Conservation (phyloP, 2,888 invertebrate species). For the Rhodophaea formosa region DNA sequence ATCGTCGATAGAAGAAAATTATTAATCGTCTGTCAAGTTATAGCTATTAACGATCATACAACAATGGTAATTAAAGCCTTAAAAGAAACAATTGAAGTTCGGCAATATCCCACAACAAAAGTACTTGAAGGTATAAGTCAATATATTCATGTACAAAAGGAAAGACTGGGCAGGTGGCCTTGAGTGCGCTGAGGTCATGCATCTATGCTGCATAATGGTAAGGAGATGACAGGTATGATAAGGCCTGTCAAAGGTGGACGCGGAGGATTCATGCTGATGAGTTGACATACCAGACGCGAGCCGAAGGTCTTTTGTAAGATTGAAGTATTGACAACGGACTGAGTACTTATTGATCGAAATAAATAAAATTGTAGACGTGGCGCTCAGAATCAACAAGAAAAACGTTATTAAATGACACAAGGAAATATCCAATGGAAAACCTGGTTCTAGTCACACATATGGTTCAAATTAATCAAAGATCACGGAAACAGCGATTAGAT, state of each 20-base stretch:
- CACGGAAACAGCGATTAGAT: not conserved
- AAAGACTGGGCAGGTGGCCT: conserved; percentile 60
- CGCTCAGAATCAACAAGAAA: not conserved
- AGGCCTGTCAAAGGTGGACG: conserved; percentile 19
- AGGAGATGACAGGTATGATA: conserved; percentile 69
- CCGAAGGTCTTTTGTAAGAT: conserved; percentile 21
- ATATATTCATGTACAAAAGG: conserved; percentile 47
- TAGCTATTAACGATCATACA: not conserved
- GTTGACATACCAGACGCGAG: conserved; percentile 12
- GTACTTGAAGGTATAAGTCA: conserved; percentile 45
- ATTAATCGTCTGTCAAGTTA: conserved; percentile 7
- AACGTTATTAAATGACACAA: not conserved
- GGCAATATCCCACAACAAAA: conserved; percentile 39
- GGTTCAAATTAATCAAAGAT: not conserved
- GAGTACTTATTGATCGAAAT: not conserved
- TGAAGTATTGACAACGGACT: not conserved
- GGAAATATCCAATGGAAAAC: not conserved
- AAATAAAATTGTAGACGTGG: not conserved
- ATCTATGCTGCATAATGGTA: conserved; percentile 66
- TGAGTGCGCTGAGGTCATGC: conserved; percentile 59
- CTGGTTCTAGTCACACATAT: not conserved
- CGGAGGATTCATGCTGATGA: conserved; percentile 15
- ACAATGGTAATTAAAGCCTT: conserved; percentile 7
- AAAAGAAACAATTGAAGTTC: conserved; percentile 44
- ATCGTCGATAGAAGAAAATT: not conserved